A percentile compares a stretch with the other conserved stretches of the same genome.
phyloP scores from a whole-genome alignment of 2,797 vertebrate genomes.

The Capromys pilorides region DNA sequence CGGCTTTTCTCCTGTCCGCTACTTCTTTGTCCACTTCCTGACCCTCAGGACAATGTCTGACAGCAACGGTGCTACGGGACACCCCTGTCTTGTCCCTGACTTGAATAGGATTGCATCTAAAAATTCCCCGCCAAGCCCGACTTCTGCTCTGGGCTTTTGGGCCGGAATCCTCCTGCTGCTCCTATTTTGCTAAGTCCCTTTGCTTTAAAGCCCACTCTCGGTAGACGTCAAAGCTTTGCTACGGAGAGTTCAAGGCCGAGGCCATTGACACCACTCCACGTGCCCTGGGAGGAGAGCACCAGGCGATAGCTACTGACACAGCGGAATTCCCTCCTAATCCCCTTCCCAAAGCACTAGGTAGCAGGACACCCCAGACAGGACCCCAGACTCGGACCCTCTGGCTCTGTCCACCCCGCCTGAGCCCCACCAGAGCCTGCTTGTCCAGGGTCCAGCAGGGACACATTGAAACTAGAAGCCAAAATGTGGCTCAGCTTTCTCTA shows the following conservation, averaged over 20 bases:
- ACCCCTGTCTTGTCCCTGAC: background rate
- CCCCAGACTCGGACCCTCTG: background rate
- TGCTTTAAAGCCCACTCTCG: slow-evolving; percentile 8
- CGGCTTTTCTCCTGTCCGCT: background rate
- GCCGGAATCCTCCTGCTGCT: slow-evolving; percentile 1
- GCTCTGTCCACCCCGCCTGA: background rate
- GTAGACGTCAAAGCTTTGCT: background rate
- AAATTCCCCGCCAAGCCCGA: background rate
- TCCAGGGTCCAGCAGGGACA: background rate
- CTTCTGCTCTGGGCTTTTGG: background rate
- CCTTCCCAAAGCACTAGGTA: background rate
- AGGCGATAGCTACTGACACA: background rate
- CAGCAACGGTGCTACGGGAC: background rate
- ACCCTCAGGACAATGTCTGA: background rate
- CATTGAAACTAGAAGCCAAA: background rate
- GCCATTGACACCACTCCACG: background rate
- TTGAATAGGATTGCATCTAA: slow-evolving; percentile 32
- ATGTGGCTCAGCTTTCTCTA: background rate
- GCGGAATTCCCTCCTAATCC: background rate
- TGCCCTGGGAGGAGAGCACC: background rate
- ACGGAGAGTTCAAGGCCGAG: background rate
- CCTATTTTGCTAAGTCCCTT: slow-evolving; percentile 32
- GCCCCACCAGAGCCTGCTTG: background rate
- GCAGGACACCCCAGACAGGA: background rate
- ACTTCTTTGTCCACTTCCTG: slow-evolving; percentile 20